Evolutionary conservation across 2,888 invertebrate species (phyloP).

Genomic region (Erpobdella octoculata): DNA sequence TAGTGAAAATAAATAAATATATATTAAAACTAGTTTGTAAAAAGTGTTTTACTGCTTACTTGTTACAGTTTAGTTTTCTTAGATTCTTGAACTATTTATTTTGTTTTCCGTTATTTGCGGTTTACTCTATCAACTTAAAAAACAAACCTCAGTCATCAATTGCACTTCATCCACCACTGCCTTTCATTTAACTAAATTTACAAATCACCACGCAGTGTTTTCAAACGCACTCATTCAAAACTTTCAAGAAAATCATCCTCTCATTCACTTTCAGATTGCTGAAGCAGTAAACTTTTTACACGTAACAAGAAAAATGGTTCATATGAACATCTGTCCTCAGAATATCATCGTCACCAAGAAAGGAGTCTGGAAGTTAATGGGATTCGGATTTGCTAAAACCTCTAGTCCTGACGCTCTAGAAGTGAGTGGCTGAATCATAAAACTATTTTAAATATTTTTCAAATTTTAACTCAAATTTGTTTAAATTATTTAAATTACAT

Average conservation of each 20-base stretch:
- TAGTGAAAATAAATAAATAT: too few relatives aligned
- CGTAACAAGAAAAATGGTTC: conserved; percentile 75
- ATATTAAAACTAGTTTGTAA: too few relatives aligned
- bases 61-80: too few relatives aligned
- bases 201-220: too few relatives aligned
- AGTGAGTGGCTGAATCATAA: conserved; percentile 8
- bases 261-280: conserved; percentile 78
- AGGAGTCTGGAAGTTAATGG: conserved; percentile 91
- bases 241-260: neutral
- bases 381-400: conserved; percentile 68
- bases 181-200: too few relatives aligned
- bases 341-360: conserved; percentile 82
- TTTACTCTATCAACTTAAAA: too few relatives aligned
- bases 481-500: neutral
- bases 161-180: too few relatives aligned
- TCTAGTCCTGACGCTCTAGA: conserved; percentile 10
- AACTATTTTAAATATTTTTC: neutral
- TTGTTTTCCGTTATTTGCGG: too few relatives aligned
- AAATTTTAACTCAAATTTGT: neutral
- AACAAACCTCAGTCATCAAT: too few relatives aligned
- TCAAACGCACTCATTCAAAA: too few relatives aligned
- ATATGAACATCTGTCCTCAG: conserved; percentile 79
- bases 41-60: too few relatives aligned
- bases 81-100: too few relatives aligned
- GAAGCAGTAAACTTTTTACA: conserved; percentile 88